Evolutionary conservation across 2,888 invertebrate species (phyloP).

Genomic region (Sinohyriopsis cumingii): DNA sequence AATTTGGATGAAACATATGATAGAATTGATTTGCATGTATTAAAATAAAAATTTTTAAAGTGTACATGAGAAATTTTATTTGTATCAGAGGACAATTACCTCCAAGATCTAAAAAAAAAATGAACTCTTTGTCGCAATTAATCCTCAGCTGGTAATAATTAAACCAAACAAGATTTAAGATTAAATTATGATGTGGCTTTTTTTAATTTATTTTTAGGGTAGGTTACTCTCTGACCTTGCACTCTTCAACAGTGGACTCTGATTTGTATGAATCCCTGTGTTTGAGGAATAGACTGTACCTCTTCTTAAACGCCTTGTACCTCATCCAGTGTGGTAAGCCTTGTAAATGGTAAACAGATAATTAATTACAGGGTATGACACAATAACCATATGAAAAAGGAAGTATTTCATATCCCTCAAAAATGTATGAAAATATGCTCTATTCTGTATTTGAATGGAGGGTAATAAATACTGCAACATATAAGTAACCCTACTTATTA

Average conservation of each 20-base stretch:
- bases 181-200: not conserved
- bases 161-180: not conserved
- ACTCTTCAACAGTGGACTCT: conserved; percentile 36
- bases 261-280: conserved; percentile 19
- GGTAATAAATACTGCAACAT: too few species aligned
- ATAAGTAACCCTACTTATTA: too few species aligned
- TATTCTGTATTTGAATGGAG: too few species aligned
- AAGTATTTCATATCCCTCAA: not conserved
- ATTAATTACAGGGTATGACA: not conserved
- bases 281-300: conserved; percentile 78
- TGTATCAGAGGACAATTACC: too few species aligned
- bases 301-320: conserved; percentile 90
- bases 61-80: too few species aligned
- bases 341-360: conserved; percentile 42
- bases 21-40: too few species aligned
- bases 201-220: not conserved
- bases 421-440: too few species aligned
- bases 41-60: too few species aligned
- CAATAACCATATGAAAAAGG: conserved; percentile 1
- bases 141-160: too few species aligned
- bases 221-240: conserved; percentile 30
- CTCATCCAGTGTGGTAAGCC: conserved; percentile 95
- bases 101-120: too few species aligned
- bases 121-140: too few species aligned
- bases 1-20: too few species aligned